A percentile compares a stretch with the other conserved stretches of the same genome.
Evolutionary conservation across 2,888 invertebrate species (phyloP).

Genomic region (Xanthorhoe designata): DNA sequence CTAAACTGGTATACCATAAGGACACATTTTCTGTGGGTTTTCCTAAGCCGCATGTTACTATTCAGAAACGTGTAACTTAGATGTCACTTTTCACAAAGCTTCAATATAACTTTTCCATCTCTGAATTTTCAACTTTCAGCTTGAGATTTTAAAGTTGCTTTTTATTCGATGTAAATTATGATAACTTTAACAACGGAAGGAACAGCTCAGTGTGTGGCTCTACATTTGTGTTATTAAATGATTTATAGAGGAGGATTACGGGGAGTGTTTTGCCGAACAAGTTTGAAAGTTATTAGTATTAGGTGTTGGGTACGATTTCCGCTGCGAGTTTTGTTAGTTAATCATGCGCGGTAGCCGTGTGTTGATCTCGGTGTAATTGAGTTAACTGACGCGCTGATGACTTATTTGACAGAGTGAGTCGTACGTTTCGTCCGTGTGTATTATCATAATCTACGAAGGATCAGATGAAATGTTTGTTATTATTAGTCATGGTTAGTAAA

Average conservation of each 20-base stretch:
- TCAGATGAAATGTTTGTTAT: slow-evolving; percentile 62
- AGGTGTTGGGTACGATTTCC: slow-evolving; percentile 60
- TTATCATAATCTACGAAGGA: slow-evolving; percentile 65
- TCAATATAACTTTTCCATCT: slow-evolving; percentile 35
- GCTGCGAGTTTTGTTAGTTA: slow-evolving; percentile 57
- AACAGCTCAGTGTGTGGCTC: slow-evolving; percentile 83
- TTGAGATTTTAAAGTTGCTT: slow-evolving; percentile 46
- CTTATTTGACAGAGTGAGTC: slow-evolving; percentile 83
- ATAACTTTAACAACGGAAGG: slow-evolving; percentile 76
- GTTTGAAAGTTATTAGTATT: slow-evolving; percentile 62
- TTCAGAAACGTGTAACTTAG: slow-evolving; percentile 51
- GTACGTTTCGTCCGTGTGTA: slow-evolving; percentile 72
- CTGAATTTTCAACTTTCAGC: slow-evolving; percentile 44
- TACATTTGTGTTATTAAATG: slow-evolving; percentile 85
- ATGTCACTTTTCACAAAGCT: slow-evolving; percentile 61
- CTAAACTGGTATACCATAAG: slow-evolving; percentile 49
- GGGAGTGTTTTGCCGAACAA: slow-evolving; percentile 57
- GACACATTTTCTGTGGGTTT: slow-evolving; percentile 51
- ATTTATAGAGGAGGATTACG: slow-evolving; percentile 83
- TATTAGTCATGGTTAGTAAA: slow-evolving; percentile 49
- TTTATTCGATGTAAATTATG: slow-evolving; percentile 48
- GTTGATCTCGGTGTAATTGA: slow-evolving; percentile 84
- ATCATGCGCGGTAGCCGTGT: slow-evolving; percentile 81
- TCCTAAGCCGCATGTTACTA: slow-evolving; percentile 60
- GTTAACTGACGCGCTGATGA: slow-evolving; percentile 84